A percentile compares a stretch with the other conserved stretches of the same genome.
Conservation (phyloP, 1,140 invertebrate species). For the Sinonovacula constricta region DNA sequence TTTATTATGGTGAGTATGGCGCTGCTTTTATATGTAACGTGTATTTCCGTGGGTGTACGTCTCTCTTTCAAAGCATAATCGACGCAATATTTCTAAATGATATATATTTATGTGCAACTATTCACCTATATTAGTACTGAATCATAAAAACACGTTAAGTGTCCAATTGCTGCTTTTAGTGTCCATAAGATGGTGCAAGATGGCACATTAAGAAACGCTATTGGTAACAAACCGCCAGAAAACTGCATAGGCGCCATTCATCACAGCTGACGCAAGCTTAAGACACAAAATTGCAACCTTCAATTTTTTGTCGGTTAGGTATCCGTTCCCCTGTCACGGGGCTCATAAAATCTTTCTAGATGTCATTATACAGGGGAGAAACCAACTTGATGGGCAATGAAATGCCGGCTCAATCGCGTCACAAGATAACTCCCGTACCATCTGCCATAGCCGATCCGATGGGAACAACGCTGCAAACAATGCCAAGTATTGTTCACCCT, state of each 20-base stretch:
- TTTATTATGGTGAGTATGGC: too few relatives aligned
- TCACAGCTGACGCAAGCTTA: too few relatives aligned
- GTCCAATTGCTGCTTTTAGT: neutral
- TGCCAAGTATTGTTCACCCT: neutral
- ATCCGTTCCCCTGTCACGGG: neutral
- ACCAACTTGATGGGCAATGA: neutral
- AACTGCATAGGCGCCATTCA: too few relatives aligned
- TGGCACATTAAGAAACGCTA: neutral
- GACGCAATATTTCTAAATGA: too few relatives aligned
- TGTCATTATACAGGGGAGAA: neutral
- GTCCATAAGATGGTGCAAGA: neutral
- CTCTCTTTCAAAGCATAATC: too few relatives aligned
- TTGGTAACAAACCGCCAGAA: neutral
- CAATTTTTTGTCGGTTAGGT: neutral
- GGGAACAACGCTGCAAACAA: neutral
- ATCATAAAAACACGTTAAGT: neutral
- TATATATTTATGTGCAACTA: too few relatives aligned
- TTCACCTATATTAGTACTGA: neutral
- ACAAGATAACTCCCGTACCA: too few relatives aligned
- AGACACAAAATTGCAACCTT: neutral
- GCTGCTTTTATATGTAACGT: too few relatives aligned
- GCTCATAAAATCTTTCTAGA: neutral
- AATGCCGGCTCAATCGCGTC: too few relatives aligned
- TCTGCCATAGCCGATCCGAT: neutral
- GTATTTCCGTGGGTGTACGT: too few relatives aligned